A percentile compares a stretch with the other conserved stretches of the same genome.
Evolutionary conservation across 2,888 invertebrate species (phyloP).

Genomic region (Atethmia centrago): DNA sequence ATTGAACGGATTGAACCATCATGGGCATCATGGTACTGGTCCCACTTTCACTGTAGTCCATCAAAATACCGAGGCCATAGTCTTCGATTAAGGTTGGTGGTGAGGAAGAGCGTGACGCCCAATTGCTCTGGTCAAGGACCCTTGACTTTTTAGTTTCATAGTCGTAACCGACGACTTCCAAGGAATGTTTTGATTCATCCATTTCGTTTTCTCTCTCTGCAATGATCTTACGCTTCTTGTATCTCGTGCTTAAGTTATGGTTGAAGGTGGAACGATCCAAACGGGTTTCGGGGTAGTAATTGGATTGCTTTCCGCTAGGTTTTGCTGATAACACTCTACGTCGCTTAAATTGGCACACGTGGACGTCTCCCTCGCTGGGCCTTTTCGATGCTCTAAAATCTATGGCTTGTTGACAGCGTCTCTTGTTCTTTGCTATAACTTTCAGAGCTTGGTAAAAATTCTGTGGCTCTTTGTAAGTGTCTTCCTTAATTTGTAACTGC

Average conservation of each 20-base stretch:
- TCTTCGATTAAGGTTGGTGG: slow-evolving; percentile 37
- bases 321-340: slow-evolving; percentile 68
- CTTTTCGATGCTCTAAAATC: slow-evolving; percentile 41
- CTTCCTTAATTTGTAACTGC: slow-evolving; percentile 69
- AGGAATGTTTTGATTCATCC: slow-evolving; percentile 68
- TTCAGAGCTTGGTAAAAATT: slow-evolving; percentile 79
- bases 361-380: slow-evolving; percentile 21
- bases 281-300: not conserved
- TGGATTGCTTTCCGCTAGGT: slow-evolving; percentile 37
- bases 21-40: not conserved
- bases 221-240: not conserved
- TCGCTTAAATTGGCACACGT: slow-evolving; percentile 70
- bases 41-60: not conserved
- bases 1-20: not conserved
- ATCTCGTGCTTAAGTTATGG: not conserved
- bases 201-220: not conserved
- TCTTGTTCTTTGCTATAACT: slow-evolving; percentile 77
- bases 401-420: slow-evolving; percentile 55
- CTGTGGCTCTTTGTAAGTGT: slow-evolving; percentile 72
- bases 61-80: not conserved
- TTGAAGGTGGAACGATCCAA: not conserved
- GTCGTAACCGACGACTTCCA: slow-evolving; percentile 74
- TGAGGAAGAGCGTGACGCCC: slow-evolving; percentile 34
- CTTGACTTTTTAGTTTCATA: slow-evolving; percentile 40
- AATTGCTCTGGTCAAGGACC: not conserved